Evolutionary conservation across 2,888 invertebrate genomes (phyloP).

Genomic region (Tolmerus cingulatus): DNA sequence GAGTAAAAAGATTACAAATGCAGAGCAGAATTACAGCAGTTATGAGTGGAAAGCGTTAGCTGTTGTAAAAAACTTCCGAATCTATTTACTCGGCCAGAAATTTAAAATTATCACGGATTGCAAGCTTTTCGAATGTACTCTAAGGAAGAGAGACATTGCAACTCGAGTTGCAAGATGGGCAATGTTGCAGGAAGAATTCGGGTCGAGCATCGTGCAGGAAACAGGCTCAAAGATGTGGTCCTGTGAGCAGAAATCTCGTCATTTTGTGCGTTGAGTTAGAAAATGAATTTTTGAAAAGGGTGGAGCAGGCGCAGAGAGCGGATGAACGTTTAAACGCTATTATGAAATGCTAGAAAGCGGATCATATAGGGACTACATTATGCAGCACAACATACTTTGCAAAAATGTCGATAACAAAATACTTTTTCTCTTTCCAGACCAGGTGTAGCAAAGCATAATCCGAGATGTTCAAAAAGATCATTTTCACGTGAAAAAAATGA

Average conservation of each 20-base stretch:
- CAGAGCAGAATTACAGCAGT: too few species aligned
- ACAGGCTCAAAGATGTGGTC: background rate
- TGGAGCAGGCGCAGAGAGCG: background rate
- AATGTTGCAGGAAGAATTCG: background rate
- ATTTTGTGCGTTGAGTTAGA: background rate
- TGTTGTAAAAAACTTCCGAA: too few species aligned
- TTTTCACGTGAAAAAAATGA: too few species aligned
- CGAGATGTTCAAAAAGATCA: too few species aligned
- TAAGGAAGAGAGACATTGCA: background rate
- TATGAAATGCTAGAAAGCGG: slow-evolving; percentile 43
- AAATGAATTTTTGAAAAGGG: background rate
- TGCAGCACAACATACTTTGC: background rate
- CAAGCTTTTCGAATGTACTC: background rate
- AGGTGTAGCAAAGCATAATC: too few species aligned
- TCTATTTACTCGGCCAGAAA: too few species aligned
- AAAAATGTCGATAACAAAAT: background rate
- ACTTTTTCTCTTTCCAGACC: background rate
- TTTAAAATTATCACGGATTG: too few species aligned
- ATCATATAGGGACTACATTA: background rate
- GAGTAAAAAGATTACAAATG: too few species aligned
- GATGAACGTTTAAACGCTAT: background rate
- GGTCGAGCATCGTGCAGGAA: background rate
- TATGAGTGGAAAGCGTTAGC: too few species aligned
- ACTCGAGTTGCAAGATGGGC: background rate
- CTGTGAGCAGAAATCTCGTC: background rate